Base-by-base conservation (phyloP, 2,113 vertebrate genomes). In the Ivindomyrus marchei region DNA sequence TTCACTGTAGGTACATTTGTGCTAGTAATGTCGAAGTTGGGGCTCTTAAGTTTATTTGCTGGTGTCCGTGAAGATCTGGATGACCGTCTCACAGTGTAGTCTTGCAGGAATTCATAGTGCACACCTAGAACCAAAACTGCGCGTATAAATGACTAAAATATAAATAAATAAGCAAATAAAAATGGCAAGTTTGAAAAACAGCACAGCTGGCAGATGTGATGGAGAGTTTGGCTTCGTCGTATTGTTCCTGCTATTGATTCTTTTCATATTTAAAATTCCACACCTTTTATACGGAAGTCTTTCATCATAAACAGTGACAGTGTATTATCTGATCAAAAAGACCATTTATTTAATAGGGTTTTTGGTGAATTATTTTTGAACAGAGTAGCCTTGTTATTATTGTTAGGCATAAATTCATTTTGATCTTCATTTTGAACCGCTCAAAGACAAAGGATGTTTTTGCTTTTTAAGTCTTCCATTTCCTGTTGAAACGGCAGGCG, bases 221-320 rank as follows among this genome's bases (percentile, higher is more conserved):
- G 74, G 74, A 36, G 70, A 39, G 74, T 42, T 19, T 80, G 15
- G 5, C 74, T 42, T 42, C 2, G 1, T 80, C 4, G 13, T 42
- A 42, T 80, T 39, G 74, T 80, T 80, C 74, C 74, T 80, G 74
- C 74, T 42, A 80, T 42, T 39, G 31, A 80, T 80, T 80, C 36
- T 80, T 80, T 42, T 80, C 74, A 80, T 80, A 80, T 80, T 85
- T 85, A 47, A 85, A 85, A 85, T 85, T 45, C 83, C 39, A 85
- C 83, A 85, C 45, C 45, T 85, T 85, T 85, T 47, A 85, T 47
- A 85, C 4, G 24, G 83, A 47, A n/a, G 39, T 85, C 39, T 85
- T 85, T 85, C 83, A 46, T 85, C 45, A 85, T 85, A 47, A 47
- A 85, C 39, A 5, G 36, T 85, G 83, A 24, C 42, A 46, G 45